Evolutionary conservation across 2,888 invertebrate species (phyloP).

Genomic region (Hesperia comma): DNA sequence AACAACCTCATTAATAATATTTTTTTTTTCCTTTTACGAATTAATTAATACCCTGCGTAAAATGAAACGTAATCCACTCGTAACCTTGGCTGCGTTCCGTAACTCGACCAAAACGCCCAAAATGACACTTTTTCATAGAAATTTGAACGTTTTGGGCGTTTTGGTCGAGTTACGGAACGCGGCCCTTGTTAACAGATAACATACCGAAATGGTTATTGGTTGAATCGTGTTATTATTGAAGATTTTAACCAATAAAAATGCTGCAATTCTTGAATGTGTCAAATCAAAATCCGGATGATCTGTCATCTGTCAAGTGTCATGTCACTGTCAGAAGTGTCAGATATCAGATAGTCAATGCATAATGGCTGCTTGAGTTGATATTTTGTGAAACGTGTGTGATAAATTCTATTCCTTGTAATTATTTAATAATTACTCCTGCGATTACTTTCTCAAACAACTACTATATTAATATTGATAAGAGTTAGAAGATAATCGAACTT

Average conservation of each 20-base stretch:
- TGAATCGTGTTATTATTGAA: not conserved
- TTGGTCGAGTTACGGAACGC: too few relatives aligned
- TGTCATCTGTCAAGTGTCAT: not conserved
- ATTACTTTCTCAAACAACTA: constrained; percentile 16
- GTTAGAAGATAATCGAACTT: not conserved
- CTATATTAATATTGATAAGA: not conserved
- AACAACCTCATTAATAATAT: too few relatives aligned
- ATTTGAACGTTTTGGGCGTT: too few relatives aligned
- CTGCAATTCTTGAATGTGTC: not conserved
- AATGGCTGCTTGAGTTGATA: constrained; percentile 60
- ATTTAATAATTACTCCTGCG: constrained; percentile 25
- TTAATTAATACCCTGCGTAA: constrained; percentile 4
- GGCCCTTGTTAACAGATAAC: not conserved
- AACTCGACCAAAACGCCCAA: too few relatives aligned
- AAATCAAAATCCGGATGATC: not conserved
- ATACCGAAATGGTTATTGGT: constrained; percentile 9
- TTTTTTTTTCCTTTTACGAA: not conserved
- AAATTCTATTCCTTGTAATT: constrained; percentile 44
- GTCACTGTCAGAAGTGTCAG: constrained; percentile 30
- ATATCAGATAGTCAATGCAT: constrained; percentile 52
- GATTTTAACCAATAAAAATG: constrained; percentile 37
- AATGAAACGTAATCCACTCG: constrained; percentile 21
- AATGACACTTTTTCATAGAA: too few relatives aligned
- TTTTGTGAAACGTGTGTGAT: constrained; percentile 54
- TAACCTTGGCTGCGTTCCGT: too few relatives aligned